Conservation (phyloP, 2,113 vertebrate genomes). For the Chlorodrepanis virens region DNA sequence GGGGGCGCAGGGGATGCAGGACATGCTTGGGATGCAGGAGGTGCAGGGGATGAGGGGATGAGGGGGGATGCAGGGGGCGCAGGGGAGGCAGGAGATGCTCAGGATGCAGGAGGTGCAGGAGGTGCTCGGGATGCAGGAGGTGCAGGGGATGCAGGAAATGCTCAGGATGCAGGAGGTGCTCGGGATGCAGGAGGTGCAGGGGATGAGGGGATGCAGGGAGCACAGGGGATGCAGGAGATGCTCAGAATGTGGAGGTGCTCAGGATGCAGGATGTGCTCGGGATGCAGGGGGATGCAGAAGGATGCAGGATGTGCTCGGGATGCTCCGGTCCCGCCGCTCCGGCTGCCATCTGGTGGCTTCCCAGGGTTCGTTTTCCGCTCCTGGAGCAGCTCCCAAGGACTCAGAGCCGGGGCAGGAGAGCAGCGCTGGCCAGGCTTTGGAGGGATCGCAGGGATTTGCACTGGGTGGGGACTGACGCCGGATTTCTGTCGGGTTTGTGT, state of each 20-base stretch:
- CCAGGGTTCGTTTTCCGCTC: background rate
- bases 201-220: no score
- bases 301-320: background rate
- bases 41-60: background rate
- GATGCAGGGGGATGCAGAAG: no score
- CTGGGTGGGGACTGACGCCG: background rate
- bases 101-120: background rate
- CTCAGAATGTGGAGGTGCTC: no score
- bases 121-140: background rate
- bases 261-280: background rate
- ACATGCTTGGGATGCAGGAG: no score
- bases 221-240: background rate
- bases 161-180: no score
- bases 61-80: background rate
- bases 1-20: background rate
- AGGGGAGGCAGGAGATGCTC: no score
- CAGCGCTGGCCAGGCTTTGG: background rate
- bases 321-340: background rate
- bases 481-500: background rate
- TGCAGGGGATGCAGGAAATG: background rate
- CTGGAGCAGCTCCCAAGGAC: background rate
- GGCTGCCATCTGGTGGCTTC: background rate
- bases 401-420: fast-evolving
- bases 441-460: fast-evolving
- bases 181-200: no score